Base-by-base conservation (phyloP, 2,113 vertebrate species). In the Glaucomys volans region DNA sequence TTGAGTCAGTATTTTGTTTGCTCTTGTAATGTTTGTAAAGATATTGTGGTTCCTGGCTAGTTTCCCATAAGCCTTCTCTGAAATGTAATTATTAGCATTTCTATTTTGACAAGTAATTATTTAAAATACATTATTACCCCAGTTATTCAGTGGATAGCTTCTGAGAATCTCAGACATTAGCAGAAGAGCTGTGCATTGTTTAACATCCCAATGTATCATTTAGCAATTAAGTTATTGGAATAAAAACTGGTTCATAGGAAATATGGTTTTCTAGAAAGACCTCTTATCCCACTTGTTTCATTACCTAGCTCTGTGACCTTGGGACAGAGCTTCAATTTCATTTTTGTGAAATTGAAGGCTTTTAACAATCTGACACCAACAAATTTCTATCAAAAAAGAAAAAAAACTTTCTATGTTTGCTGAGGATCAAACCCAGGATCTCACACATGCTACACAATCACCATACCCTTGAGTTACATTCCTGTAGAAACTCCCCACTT, bases 201-300 rank as follows among this genome's bases (percentile, higher is more conserved):
- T 95, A 84, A 69, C 57, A 62, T 92, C 75, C 50, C 18, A 57
- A 84, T 44, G 16, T 79, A 57, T 82, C 24, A 80, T 93, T 95
- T 88, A 57, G 32, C 8, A 75, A 75, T 64, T 59, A 3, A 90
- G 6, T 47, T 20, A 11, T 37, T 77, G 11, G 26, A 85, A 77
- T 69, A 22, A 77, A 71, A 66, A 50, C 20, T 57, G 30, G 24
- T 90, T 52, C 18, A 26, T 82, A 77, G 6, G 17, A 11, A n/a
- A 4, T 86, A 14, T 24, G 13, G 14, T 37, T 89, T 94, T 89
- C 67, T 92, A 90, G 69, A 90, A 94, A 47, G 17, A 59, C 67
- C 42, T 88, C 8, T 85, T 37, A 42, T 83, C 69, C 59, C 16
- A 50, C 4, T 28, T 35, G 14, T 62, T 6, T 35, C 14, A 42